phyloP scores from a whole-genome alignment of 1,140 invertebrate genomes.

The Caenorhabditis brenneri region DNA sequence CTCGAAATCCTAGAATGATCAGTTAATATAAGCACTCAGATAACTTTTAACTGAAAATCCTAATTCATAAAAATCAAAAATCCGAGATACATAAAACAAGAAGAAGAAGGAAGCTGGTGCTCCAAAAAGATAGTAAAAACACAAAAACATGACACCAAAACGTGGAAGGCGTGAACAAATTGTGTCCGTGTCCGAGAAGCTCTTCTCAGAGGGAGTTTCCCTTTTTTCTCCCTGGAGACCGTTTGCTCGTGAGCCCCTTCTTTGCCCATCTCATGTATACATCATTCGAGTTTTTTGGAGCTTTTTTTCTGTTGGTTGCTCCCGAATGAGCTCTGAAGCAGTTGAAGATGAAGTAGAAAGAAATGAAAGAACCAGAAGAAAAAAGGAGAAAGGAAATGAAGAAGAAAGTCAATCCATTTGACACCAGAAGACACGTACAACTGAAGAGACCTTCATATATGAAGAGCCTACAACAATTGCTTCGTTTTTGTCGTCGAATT shows the following conservation, averaged over 20 bases:
- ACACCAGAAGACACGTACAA: background rate
- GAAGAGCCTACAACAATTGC: conserved; percentile 3
- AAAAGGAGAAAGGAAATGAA: background rate
- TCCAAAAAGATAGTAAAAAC: conserved; percentile 7
- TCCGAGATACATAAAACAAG: no score
- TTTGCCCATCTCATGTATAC: conserved; percentile 20
- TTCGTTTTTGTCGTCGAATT: background rate
- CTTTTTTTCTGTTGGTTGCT: background rate
- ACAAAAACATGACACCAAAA: conserved; percentile 26
- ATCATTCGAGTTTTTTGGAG: conserved; percentile 35
- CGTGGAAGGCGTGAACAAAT: conserved; percentile 33
- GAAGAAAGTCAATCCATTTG: background rate
- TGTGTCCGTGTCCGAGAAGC: conserved; percentile 9
- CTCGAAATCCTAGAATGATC: no score
- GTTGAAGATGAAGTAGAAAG: background rate
- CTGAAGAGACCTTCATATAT: background rate
- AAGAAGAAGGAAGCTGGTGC: background rate
- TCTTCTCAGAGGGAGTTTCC: background rate
- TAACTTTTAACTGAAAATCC: no score
- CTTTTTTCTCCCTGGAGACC: conserved; percentile 34
- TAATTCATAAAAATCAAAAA: no score
- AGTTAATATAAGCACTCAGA: no score
- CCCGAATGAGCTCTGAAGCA: background rate
- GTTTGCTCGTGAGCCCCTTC: conserved; percentile 12
- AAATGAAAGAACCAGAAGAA: background rate